A percentile compares a stretch with the other conserved stretches of the same genome.
phyloP scores from a whole-genome alignment of 1,140 invertebrate species.

The Papilio machaon region DNA sequence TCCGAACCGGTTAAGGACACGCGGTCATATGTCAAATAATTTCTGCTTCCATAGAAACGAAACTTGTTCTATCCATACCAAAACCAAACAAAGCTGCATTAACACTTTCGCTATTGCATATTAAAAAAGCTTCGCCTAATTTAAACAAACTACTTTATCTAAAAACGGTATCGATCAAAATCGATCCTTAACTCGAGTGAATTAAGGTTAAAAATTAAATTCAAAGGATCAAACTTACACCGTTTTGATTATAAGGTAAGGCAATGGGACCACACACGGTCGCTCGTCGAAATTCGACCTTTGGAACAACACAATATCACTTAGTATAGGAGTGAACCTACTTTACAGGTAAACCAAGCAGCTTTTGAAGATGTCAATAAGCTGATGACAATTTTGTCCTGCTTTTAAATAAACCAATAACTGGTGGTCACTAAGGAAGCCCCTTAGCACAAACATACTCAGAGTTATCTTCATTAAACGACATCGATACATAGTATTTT shows the following conservation, averaged over 20 bases:
- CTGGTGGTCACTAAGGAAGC: neutral
- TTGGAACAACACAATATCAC: slow-evolving; percentile 77
- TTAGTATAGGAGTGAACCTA: slow-evolving; percentile 58
- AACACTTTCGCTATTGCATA: slow-evolving; percentile 78
- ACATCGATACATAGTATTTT: too few relatives aligned
- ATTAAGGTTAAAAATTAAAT: slow-evolving; percentile 43
- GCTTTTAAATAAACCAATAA: neutral
- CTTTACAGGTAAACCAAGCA: slow-evolving; percentile 76
- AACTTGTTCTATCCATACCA: neutral
- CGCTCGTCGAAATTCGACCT: slow-evolving; percentile 67
- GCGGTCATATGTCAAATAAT: slow-evolving; percentile 3
- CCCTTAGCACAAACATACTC: neutral
- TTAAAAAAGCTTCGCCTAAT: slow-evolving; percentile 51
- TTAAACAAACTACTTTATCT: slow-evolving; percentile 57
- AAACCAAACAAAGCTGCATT: slow-evolving; percentile 64
- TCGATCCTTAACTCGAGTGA: neutral
- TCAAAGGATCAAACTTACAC: slow-evolving; percentile 51
- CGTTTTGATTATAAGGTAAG: slow-evolving; percentile 47
- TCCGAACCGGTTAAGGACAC: neutral
- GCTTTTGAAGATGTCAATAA: slow-evolving; percentile 43
- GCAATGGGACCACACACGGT: slow-evolving; percentile 75
- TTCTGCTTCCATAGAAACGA: neutral
- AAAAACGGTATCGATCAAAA: slow-evolving; percentile 1
- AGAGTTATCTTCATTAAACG: neutral
- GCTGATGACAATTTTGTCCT: neutral